Evolutionary conservation across 2,113 vertebrate species (phyloP).

Genomic region (Sebastes fasciatus): DNA sequence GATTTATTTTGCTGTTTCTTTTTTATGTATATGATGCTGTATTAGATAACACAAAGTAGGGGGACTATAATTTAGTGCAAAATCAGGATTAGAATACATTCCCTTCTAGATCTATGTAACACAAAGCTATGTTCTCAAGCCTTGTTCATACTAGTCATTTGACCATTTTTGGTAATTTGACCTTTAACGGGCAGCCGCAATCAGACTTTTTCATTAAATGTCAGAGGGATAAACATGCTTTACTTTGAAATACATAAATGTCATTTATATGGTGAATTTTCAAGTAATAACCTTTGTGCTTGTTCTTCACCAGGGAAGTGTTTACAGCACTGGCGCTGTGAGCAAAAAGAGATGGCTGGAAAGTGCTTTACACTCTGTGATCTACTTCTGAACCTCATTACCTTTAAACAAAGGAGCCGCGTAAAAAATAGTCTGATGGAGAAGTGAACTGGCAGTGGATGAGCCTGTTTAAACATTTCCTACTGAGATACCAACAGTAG

Average conservation of each 20-base stretch:
- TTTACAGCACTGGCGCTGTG: not conserved
- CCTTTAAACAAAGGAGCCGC: not conserved
- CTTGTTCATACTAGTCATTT: not conserved
- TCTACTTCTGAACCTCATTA: slow-evolving; percentile 11
- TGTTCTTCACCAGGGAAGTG: slow-evolving; percentile 41
- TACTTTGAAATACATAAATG: not conserved
- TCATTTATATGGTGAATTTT: not conserved
- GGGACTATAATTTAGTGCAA: not conserved
- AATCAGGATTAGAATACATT: not conserved
- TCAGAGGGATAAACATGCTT: not conserved
- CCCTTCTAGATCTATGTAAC: not conserved
- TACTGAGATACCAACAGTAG: slow-evolving; percentile 3
- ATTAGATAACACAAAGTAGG: not conserved
- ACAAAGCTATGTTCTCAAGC: not conserved
- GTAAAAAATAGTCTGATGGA: not conserved
- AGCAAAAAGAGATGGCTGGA: slow-evolving; percentile 11
- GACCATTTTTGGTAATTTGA: not conserved
- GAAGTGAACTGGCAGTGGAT: slow-evolving; percentile 11
- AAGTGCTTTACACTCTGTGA: slow-evolving; percentile 14
- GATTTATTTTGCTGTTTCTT: not conserved
- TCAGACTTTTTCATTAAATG: not conserved
- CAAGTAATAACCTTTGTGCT: slow-evolving; percentile 11
- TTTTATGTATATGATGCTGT: not conserved
- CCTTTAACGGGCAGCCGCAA: not conserved
- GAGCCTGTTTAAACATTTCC: not conserved